Evolutionary conservation across 2,888 invertebrate genomes (phyloP).

Genomic region (Linyphia triangularis): DNA sequence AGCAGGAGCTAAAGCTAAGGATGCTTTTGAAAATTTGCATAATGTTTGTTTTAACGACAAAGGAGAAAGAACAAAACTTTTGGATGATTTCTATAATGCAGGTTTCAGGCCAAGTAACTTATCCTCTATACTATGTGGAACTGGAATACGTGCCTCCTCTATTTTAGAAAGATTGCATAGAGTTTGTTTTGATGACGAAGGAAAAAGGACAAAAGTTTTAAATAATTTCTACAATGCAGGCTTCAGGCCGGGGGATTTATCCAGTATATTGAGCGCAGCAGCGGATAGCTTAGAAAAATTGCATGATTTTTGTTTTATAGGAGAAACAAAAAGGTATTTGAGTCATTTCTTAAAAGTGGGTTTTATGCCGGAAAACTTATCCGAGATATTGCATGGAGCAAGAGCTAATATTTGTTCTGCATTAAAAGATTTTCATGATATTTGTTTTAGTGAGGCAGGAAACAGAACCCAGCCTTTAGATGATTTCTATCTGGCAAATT

Average conservation of each 20-base stretch:
- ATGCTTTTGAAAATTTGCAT: slow-evolving; percentile 57
- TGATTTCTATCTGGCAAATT: slow-evolving; percentile 42
- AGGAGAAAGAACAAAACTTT: slow-evolving; percentile 53
- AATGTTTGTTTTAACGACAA: slow-evolving; percentile 46
- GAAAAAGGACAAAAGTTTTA: slow-evolving; percentile 48
- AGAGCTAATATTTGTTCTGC: slow-evolving; percentile 27
- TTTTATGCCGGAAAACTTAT: slow-evolving; percentile 19
- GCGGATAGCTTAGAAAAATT: slow-evolving; percentile 34
- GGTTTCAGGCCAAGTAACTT: slow-evolving; percentile 57
- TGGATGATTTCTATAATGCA: slow-evolving; percentile 53
- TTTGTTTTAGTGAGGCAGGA: slow-evolving; percentile 61
- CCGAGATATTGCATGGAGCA: slow-evolving; percentile 1
- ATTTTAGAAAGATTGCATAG: no score
- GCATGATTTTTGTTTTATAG: slow-evolving; percentile 57
- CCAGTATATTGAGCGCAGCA: slow-evolving; percentile 21
- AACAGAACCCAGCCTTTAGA: slow-evolving; percentile 43
- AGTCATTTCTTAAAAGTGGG: slow-evolving; percentile 27
- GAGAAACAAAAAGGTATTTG: slow-evolving; percentile 53
- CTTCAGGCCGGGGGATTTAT: slow-evolving; percentile 30
- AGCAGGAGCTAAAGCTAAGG: no score
- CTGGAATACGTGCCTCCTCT: slow-evolving; percentile 36
- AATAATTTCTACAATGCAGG: slow-evolving; percentile 16
- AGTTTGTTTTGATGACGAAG: slow-evolving; percentile 10
- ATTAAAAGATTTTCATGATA: slow-evolving; percentile 58
- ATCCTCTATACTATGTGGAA: slow-evolving; percentile 43